A percentile compares a stretch with the other conserved stretches of the same genome.
Evolutionary conservation across 2,113 vertebrate species (phyloP).

Genomic region (Phylloscopus whistleri): DNA sequence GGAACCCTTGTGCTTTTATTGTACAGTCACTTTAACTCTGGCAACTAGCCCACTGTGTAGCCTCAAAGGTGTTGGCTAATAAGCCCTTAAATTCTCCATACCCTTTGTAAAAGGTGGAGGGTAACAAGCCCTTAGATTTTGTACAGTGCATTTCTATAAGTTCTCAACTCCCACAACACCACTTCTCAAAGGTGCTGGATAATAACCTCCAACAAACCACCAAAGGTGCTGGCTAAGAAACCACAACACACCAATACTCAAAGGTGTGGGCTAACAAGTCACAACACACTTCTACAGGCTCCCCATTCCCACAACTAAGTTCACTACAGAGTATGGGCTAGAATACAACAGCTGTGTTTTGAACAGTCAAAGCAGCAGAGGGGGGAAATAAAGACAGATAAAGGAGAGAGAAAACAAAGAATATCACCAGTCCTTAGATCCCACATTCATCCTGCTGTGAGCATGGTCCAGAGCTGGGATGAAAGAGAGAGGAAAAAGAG

Average conservation of each 20-base stretch:
- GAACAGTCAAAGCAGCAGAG: not conserved
- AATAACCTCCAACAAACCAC: not conserved
- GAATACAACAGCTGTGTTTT: not conserved
- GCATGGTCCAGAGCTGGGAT: not conserved
- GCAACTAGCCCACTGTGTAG: not conserved
- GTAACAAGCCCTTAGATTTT: not conserved
- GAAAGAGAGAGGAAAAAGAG: not conserved
- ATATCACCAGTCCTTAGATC: not conserved
- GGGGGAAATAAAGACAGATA: not conserved
- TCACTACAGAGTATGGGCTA: not conserved
- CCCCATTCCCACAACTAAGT: not conserved
- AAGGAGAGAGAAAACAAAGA: not conserved
- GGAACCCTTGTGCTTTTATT: not conserved
- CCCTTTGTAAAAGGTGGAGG: not conserved
- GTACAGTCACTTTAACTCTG: not conserved
- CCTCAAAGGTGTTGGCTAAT: not conserved
- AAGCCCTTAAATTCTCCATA: not conserved
- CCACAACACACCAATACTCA: not conserved
- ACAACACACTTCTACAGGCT: not conserved
- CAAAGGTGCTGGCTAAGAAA: not conserved
- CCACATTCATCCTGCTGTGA: not conserved
- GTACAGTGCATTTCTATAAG: not conserved
- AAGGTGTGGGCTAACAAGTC: not conserved
- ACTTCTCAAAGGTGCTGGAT: not conserved
- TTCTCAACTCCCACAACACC: not conserved